Evolutionary conservation across 1,140 invertebrate species (phyloP).

Genomic region (Semibalanus balanoides): DNA sequence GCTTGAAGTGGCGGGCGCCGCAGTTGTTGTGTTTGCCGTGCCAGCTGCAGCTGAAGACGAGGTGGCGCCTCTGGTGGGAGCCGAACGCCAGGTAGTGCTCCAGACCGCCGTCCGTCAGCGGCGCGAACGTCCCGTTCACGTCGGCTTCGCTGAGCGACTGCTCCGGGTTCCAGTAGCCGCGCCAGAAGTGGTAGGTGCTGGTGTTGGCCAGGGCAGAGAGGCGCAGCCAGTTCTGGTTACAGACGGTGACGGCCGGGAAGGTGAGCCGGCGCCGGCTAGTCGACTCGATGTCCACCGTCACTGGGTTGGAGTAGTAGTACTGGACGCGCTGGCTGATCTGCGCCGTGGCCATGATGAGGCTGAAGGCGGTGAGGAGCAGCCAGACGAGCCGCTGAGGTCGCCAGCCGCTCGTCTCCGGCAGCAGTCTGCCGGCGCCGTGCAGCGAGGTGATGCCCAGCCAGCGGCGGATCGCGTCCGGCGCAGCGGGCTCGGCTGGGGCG

Average conservation of each 20-base stretch:
- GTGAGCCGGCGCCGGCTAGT: background rate
- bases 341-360: background rate
- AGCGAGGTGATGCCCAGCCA: too few relatives aligned
- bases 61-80: too few relatives aligned
- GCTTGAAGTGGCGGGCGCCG: too few relatives aligned
- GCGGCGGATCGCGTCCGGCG: too few relatives aligned
- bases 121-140: background rate
- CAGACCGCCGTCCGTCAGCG: too few relatives aligned
- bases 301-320: background rate
- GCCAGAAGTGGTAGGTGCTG: background rate
- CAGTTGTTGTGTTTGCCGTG: too few relatives aligned
- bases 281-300: background rate
- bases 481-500: too few relatives aligned
- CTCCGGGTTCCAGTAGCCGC: background rate
- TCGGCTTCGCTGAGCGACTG: background rate
- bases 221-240: background rate
- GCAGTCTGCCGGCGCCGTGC: too few relatives aligned
- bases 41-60: too few relatives aligned
- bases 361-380: background rate
- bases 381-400: background rate
- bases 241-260: background rate
- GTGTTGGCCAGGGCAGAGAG: background rate
- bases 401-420: too few relatives aligned
- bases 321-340: background rate
- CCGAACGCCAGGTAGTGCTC: too few relatives aligned